Evolutionary conservation across 2,113 vertebrate genomes (phyloP).

Genomic region (Solea senegalensis): DNA sequence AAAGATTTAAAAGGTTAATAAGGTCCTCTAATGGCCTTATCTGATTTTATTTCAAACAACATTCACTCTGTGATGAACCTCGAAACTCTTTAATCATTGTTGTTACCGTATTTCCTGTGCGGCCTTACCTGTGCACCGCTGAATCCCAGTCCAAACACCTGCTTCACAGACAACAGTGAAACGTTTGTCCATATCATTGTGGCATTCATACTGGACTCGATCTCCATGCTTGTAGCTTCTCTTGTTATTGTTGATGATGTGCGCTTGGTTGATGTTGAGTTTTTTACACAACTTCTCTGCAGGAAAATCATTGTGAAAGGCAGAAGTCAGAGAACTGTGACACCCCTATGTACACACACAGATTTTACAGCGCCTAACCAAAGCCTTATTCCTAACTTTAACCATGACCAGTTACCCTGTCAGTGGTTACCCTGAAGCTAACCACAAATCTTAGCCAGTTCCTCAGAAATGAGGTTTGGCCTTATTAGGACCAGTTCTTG

Average conservation of each 20-base stretch:
- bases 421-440: no score
- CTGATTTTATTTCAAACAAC: no score
- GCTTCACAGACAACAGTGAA: not conserved
- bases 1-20: not conserved
- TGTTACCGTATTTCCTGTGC: not conserved
- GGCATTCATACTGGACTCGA: not conserved
- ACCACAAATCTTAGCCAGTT: no score
- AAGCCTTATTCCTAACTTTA: no score
- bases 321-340: not conserved
- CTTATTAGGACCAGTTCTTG: no score
- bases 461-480: no score
- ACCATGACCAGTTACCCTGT: no score
- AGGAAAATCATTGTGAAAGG: not conserved
- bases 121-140: conserved; percentile 28
- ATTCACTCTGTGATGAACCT: no score
- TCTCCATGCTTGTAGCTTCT: accelerated
- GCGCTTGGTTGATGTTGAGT: not conserved
- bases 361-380: no score
- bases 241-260: accelerated
- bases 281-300: not conserved
- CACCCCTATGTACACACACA: no score
- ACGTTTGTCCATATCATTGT: accelerated
- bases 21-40: no score
- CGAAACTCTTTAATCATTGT: no score
- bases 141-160: conserved; percentile 12